phyloP scores from a whole-genome alignment of 2,797 vertebrate species.

The Denticeps clupeoides region DNA sequence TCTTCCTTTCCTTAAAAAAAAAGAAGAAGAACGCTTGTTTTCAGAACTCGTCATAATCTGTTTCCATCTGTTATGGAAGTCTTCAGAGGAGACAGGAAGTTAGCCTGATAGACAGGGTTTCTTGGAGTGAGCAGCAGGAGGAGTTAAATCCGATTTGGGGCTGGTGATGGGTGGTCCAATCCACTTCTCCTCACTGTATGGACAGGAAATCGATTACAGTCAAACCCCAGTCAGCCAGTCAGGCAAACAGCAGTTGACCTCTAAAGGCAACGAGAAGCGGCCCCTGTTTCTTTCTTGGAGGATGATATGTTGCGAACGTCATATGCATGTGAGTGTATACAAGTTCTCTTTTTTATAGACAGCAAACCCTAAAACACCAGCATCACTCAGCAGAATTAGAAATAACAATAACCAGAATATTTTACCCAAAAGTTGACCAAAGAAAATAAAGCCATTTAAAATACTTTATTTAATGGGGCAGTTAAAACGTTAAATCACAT shows the following conservation, averaged over 20 bases:
- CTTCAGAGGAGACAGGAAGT: constrained; percentile 11
- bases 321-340: no score
- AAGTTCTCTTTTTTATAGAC: no score
- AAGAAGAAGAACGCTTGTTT: constrained; percentile 30
- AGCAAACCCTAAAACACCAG: no score
- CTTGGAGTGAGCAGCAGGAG: constrained; percentile 8
- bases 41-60: constrained; percentile 37
- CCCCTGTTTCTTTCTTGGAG: no score
- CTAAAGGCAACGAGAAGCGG: not conserved
- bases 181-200: not conserved
- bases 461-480: no score
- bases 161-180: constrained; percentile 4
- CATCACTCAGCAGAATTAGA: no score
- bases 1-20: constrained; percentile 6
- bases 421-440: no score
- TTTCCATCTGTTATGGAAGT: constrained; percentile 37
- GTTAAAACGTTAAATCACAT: no score
- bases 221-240: not conserved
- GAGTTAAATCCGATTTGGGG: constrained; percentile 10
- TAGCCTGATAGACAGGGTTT: constrained; percentile 12
- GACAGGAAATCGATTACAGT: not conserved
- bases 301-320: no score
- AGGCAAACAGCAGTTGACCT: not conserved
- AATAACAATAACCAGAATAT: no score
- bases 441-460: no score